A percentile compares a stretch with the other conserved stretches of the same genome.
Evolutionary conservation across 2,888 invertebrate genomes (phyloP).

Genomic region (Coleophora deauratella): DNA sequence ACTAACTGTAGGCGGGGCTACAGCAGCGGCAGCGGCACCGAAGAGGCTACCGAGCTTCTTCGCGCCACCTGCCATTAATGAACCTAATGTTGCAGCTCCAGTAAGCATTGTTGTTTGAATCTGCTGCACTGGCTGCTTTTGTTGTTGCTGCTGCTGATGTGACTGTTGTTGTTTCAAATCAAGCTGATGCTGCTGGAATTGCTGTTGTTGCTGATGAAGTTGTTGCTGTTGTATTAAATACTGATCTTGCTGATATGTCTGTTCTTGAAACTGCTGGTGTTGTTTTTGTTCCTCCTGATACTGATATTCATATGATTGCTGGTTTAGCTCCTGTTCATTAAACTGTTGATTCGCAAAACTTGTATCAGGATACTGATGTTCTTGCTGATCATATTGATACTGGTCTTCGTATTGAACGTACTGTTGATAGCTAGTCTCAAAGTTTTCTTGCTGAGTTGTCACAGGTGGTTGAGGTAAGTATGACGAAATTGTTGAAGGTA

Average conservation of each 20-base stretch:
- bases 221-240: conserved; percentile 30
- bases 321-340: conserved; percentile 26
- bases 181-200: conserved; percentile 28
- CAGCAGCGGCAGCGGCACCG: conserved; percentile 65
- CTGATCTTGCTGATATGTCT: conserved; percentile 28
- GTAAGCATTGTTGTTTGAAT: conserved; percentile 57
- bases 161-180: conserved; percentile 29
- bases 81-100: conserved; percentile 65
- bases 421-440: conserved; percentile 13
- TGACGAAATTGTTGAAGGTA: conserved; percentile 44
- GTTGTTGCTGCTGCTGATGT: conserved; percentile 45
- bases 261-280: conserved; percentile 13
- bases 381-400: conserved; percentile 15
- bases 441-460: conserved; percentile 43
- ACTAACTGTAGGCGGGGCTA: conserved; percentile 42
- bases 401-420: conserved; percentile 21
- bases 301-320: conserved; percentile 22
- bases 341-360: conserved; percentile 14
- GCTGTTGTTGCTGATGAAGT: conserved; percentile 22
- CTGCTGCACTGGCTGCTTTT: conserved; percentile 53
- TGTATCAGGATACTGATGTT: conserved; percentile 25
- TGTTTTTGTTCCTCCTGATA: conserved; percentile 32
- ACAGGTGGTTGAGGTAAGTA: conserved; percentile 48
- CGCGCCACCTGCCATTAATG: conserved; percentile 66
- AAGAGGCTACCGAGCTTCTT: conserved; percentile 67